Evolutionary conservation across 2,797 vertebrate species (phyloP).

Genomic region (Chromis chromis): DNA sequence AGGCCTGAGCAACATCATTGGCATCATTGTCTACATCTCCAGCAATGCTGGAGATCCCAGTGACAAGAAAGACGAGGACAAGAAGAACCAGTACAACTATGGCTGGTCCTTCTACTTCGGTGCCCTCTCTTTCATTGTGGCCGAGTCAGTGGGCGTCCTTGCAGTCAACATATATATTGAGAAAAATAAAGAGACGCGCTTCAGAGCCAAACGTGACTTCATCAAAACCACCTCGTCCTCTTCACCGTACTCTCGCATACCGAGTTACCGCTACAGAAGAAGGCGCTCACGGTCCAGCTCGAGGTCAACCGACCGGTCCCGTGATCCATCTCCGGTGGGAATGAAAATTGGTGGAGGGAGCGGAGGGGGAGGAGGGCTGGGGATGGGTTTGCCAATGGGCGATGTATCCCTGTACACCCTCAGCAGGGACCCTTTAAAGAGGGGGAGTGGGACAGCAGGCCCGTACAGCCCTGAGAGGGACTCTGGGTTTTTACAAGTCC

Average conservation of each 20-base stretch:
- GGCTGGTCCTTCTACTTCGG: conserved; percentile 99
- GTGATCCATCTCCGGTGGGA: conserved; percentile 90
- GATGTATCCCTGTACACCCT: conserved; percentile 95
- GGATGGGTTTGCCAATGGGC: conserved; percentile 87
- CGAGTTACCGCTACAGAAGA: conserved; percentile 91
- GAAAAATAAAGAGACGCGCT: conserved; percentile 93
- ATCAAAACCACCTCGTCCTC: conserved; percentile 89
- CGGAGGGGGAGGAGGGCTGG: conserved; percentile 52
- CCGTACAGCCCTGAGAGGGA: conserved; percentile 92
- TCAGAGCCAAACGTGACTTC: conserved; percentile 88
- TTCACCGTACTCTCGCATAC: conserved; percentile 93
- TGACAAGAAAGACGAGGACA: conserved; percentile 95
- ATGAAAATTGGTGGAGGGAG: conserved; percentile 85
- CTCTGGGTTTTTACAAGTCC: conserved; percentile 91
- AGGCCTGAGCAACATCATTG: conserved; percentile 98
- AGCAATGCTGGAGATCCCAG: conserved; percentile 96
- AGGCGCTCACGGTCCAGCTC: conserved; percentile 93
- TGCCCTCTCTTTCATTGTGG: conserved; percentile 96
- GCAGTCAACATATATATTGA: conserved; percentile 98
- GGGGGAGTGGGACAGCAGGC: conserved; percentile 79
- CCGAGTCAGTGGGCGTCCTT: conserved; percentile 94
- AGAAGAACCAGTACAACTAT: conserved; percentile 95
- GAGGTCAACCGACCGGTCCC: conserved; percentile 91
- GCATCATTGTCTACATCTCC: conserved; percentile 98
- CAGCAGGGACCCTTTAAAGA: conserved; percentile 89